Evolutionary conservation across 2,797 vertebrate species (phyloP).

Genomic region (Cryptoblepharus egeriae): DNA sequence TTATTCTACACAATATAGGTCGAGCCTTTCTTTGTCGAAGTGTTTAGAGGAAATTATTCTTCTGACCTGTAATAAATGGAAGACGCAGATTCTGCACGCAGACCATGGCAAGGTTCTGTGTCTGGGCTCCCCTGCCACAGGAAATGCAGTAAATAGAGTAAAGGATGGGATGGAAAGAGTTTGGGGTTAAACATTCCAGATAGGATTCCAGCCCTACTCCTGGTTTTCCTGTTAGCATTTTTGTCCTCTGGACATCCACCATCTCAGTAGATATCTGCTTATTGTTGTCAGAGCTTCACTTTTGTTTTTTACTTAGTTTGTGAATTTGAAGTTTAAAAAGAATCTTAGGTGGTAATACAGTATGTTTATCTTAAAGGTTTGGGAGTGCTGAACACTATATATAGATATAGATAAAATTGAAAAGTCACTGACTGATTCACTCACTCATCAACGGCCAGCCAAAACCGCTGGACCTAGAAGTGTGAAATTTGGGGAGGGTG

Average conservation of each 20-base stretch:
- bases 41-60: conserved; percentile 6
- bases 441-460: too few relatives aligned
- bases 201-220: conserved; percentile 54
- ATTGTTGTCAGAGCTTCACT: conserved; percentile 41
- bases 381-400: background rate
- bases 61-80: background rate
- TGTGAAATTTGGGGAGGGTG: too few relatives aligned
- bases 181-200: conserved; percentile 44
- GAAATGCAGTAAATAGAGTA: conserved; percentile 62
- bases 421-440: too few relatives aligned
- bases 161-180: conserved; percentile 54
- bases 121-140: conserved; percentile 41
- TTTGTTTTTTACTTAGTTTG: conserved; percentile 34
- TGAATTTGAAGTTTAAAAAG: background rate
- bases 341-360: background rate
- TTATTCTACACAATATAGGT: background rate
- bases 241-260: conserved; percentile 72
- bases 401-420: too few relatives aligned
- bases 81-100: background rate
- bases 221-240: conserved; percentile 71
- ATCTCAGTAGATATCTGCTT: conserved; percentile 46
- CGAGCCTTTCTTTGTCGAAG: background rate
- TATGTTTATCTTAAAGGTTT: background rate
- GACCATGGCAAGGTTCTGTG: background rate
- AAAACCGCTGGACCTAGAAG: too few relatives aligned